phyloP scores from a whole-genome alignment of 1,140 invertebrate species.

The Anagrus nilaparvatae region DNA sequence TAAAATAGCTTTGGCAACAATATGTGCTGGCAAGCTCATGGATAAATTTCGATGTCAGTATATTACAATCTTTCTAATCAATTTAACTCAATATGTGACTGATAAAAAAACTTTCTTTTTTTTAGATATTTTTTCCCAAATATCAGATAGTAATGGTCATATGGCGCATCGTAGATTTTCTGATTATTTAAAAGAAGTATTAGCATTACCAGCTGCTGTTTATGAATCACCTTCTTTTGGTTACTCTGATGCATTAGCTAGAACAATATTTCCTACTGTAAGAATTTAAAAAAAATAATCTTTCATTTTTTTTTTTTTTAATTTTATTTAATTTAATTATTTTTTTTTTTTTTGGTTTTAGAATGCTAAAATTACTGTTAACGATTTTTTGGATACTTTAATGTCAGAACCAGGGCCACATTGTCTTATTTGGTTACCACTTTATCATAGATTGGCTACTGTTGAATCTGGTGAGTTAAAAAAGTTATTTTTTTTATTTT shows the following conservation, averaged over 20 bases:
- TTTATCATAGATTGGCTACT: conserved; percentile 83
- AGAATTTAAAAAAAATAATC: conserved; percentile 22
- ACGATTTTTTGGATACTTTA: conserved; percentile 89
- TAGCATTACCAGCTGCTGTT: conserved; percentile 87
- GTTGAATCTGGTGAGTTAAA: conserved; percentile 82
- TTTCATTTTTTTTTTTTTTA: conserved; percentile 3
- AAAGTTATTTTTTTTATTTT: too few species aligned
- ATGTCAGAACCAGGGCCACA: conserved; percentile 91
- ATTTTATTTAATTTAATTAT: conserved; percentile 9
- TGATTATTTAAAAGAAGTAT: conserved; percentile 85
- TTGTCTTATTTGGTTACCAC: conserved; percentile 87
- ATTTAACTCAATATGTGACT: conserved; percentile 3
- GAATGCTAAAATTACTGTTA: conserved; percentile 83
- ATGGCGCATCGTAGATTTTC: conserved; percentile 80
- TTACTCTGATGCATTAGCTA: conserved; percentile 73
- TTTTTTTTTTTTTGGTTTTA: conserved; percentile 38
- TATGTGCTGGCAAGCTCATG: conserved; percentile 94
- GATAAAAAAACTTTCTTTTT: conserved; percentile 18
- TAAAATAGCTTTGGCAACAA: conserved; percentile 90
- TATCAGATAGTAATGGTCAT: conserved; percentile 89
- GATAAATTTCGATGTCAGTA: conserved; percentile 95
- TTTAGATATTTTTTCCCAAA: conserved; percentile 94
- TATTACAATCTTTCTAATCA: conserved; percentile 7
- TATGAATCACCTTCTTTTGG: conserved; percentile 94
- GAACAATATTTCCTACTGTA: conserved; percentile 81